These are phyloP conservation scores for Oscheius sp. DNA, from an alignment of 2,888 invertebrate species.

Conservation along the genomic window DNA sequence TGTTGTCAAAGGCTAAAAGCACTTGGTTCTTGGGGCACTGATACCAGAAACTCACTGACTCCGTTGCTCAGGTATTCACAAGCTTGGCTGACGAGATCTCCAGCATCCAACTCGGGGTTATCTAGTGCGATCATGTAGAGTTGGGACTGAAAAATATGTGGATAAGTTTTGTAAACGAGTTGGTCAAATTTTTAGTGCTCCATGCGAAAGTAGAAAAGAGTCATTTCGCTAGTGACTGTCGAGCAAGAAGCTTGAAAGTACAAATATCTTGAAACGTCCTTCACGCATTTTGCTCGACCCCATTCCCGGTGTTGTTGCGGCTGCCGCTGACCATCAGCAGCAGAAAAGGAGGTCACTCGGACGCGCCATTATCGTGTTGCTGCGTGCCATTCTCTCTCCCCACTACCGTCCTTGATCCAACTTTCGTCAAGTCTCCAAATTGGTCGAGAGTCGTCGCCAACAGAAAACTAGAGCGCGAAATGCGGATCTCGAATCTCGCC, in stretches of 20 bases:
- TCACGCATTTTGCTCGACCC: background rate
- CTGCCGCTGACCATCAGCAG: background rate
- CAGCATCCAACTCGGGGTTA: conserved; percentile 60
- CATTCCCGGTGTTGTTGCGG: conserved; percentile 33
- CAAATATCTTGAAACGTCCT: no score
- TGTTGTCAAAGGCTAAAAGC: conserved; percentile 60
- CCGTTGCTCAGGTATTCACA: conserved; percentile 57
- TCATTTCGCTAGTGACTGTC: no score
- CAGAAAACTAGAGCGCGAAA: conserved; percentile 20
- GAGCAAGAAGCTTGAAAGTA: no score
- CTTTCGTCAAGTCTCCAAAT: conserved; percentile 8
- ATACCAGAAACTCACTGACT: conserved; percentile 41
- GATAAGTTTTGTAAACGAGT: background rate
- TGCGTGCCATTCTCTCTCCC: conserved; percentile 34
- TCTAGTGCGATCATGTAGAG: conserved; percentile 59
- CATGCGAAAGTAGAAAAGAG: no score
- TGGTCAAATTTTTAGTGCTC: no score
- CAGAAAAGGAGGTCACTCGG: conserved; percentile 36
- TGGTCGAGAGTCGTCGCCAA: background rate
- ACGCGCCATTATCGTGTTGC: conserved; percentile 29
- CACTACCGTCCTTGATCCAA: conserved; percentile 35
- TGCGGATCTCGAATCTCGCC: conserved; percentile 13
- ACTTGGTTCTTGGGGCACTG: background rate
- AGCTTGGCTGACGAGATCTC: conserved; percentile 59
- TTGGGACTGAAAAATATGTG: conserved; percentile 55